Evolutionary conservation across 2,113 vertebrate species (phyloP), one percentile per base, ranked within the genome.

Genomic region (Campylorhamphus procurvoides): DNA sequence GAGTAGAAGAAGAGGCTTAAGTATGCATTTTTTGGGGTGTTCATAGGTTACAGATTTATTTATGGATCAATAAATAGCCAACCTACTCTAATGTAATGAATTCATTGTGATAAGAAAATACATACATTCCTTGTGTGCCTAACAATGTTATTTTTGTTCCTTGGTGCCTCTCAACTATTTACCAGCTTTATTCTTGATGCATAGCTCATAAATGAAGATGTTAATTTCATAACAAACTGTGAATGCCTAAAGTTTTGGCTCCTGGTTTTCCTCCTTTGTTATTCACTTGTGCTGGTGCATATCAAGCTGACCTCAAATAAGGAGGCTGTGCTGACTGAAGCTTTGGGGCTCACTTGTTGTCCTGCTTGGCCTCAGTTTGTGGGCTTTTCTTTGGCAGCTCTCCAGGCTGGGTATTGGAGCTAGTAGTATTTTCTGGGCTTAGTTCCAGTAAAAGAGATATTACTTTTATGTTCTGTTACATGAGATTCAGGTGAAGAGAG

Each of bases 271-370:
- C 22, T 66, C 4, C 50, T 75, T 59, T 60, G 17, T 68, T 93
- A 53, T 60, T 94, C 42, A 7, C 39, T 84, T 74, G 22, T 71
- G 64, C 35, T 81, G 22, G 3, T 81, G 49, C 7, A 0, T 31
- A 59, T 80, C n/a, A 53, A 73, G 62, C 35, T 89, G 76, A 87
- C 77, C 80, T 81, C 58, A 56, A 17, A 47, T 87, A 64, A 78
- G n/a, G 62, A 74, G 56, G 15, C 69, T 87, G 17, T 81, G 66
- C 52, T 3, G 31, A 10, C 64, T 60, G 84, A 89, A 69, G 53
- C 81, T 93, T 35, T 92, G 84, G 82, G 71, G 62, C 62, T 89
- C 64, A 84, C 53, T 18, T 87, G 42, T 71, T 90, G 76, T 74
- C 81, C 64, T 89, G 53, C 87, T 89, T 94, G 84, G 55, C 91